Percentiles rank a stretch among this genome's conserved stretches.
These are phyloP conservation scores for Catharus ustulatus DNA, from an alignment of 2,797 vertebrate species.

Conservation along the genomic window DNA sequence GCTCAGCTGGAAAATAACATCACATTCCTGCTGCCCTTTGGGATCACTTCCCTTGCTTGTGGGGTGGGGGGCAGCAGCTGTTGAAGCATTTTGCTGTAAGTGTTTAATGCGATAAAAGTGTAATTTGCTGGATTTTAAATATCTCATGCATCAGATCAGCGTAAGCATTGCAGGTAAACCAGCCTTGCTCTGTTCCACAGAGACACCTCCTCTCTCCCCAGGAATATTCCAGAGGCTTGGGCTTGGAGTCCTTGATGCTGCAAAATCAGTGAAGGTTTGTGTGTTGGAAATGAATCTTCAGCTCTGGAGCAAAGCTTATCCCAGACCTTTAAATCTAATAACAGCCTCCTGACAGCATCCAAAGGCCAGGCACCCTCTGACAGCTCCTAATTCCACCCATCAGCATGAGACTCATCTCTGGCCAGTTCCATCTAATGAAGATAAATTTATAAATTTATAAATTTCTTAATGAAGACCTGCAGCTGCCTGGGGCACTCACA, in stretches of 20 bases:
- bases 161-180: background rate
- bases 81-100: background rate
- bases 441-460: background rate
- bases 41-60: background rate
- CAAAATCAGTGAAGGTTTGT: background rate
- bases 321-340: background rate
- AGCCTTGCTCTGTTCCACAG: background rate
- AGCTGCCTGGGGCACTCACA: background rate
- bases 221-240: background rate
- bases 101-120: background rate
- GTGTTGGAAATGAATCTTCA: background rate
- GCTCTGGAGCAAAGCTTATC: background rate
- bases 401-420: background rate
- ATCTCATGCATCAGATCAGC: accelerated
- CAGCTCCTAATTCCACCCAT: background rate
- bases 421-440: background rate
- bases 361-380: background rate
- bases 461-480: background rate
- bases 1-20: background rate
- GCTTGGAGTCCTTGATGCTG: background rate
- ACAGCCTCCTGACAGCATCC: background rate
- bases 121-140: background rate
- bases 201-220: background rate
- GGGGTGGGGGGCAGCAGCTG: background rate
- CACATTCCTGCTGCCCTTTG: background rate